Evolutionary conservation across 2,797 vertebrate species (phyloP), one percentile per base, ranked within the genome.

Genomic region (Sarcophilus harrisii): DNA sequence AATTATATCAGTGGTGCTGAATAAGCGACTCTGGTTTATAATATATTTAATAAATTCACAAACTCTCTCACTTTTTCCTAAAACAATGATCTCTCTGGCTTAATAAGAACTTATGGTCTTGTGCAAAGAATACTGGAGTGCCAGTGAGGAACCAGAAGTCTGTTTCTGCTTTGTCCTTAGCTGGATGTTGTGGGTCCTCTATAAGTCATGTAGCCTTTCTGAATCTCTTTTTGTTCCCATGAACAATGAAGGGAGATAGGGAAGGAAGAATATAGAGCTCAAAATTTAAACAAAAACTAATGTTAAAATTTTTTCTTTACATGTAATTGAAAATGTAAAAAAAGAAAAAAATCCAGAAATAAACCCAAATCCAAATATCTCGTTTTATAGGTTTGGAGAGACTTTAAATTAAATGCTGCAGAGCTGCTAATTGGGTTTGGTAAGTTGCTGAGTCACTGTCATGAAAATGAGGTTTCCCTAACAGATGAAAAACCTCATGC

Each of bases 391-490:
- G 2, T 4, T 81, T 9, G 38, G 18, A 81, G 73, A 81, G 21
- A 95, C 96, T 97, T 94, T 93, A 94, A 97, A 95, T 94, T 98
- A 98, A n/a, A 38, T 96, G 97, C 97, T 97, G 92, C 92, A 96
- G 96, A 98, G 94, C 95, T 98, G 98, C 97, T 98, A 98, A 99
- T 97, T 98, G 98, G 98, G 98, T 98, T 98, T 94, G 92, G 97
- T 95, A 96, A 97, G 97, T 97, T 98, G 98, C 98, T 98, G 98
- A 98, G 97, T 98, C 98, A 98, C 97, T 98, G 96, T 96, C 95
- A 89, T 95, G 0, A 57, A 95, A 97, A 98, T 96, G 98, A 95
- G 95, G 95, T 96, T 93, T 91, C 95, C 97, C 59, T n/a, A 73
- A 73, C 92, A 95, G 94, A 96, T 57, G 66, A 96, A 0, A 38